These are phyloP conservation scores for Meganola albula DNA, from an alignment of 2,888 invertebrate species.

Conservation along the genomic window DNA sequence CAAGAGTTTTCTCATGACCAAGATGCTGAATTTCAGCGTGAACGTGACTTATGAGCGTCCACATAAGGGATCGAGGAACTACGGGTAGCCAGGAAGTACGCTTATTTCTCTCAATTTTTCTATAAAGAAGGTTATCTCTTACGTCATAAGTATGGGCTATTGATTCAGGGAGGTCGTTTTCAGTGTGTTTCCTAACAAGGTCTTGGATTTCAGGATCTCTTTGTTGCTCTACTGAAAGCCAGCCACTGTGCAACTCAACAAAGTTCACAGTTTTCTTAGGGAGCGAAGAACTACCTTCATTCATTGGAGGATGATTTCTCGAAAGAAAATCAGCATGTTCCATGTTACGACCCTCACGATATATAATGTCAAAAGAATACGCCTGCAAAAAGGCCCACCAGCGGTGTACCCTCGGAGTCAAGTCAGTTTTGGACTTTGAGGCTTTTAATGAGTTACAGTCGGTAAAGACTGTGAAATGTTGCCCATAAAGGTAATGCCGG, in stretches of 20 bases:
- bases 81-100: slow-evolving; percentile 20
- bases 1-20: neutral
- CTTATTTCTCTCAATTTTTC: slow-evolving; percentile 22
- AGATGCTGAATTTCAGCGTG: slow-evolving; percentile 9
- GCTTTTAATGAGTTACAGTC: slow-evolving; percentile 26
- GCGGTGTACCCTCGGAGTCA: too few species aligned
- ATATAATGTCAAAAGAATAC: slow-evolving; percentile 21
- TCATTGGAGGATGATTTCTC: slow-evolving; percentile 22
- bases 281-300: slow-evolving; percentile 6
- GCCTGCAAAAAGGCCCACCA: slow-evolving; percentile 25
- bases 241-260: slow-evolving; percentile 15
- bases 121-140: slow-evolving; percentile 18
- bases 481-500: slow-evolving; percentile 5
- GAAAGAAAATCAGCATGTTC: slow-evolving; percentile 8
- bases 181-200: slow-evolving; percentile 11
- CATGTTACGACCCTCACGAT: slow-evolving; percentile 17
- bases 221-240: slow-evolving; percentile 28
- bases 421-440: slow-evolving; percentile 19
- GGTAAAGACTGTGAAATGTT: slow-evolving; percentile 21
- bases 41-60: slow-evolving; percentile 25
- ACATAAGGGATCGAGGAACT: slow-evolving; percentile 19
- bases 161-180: slow-evolving; percentile 1
- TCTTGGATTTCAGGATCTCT: slow-evolving; percentile 22
- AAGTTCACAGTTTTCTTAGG: slow-evolving; percentile 9
- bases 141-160: slow-evolving; percentile 25